These are phyloP conservation scores for Dasypus novemcinctus DNA, from an alignment of 2,113 vertebrate species.

Conservation along the genomic window DNA sequence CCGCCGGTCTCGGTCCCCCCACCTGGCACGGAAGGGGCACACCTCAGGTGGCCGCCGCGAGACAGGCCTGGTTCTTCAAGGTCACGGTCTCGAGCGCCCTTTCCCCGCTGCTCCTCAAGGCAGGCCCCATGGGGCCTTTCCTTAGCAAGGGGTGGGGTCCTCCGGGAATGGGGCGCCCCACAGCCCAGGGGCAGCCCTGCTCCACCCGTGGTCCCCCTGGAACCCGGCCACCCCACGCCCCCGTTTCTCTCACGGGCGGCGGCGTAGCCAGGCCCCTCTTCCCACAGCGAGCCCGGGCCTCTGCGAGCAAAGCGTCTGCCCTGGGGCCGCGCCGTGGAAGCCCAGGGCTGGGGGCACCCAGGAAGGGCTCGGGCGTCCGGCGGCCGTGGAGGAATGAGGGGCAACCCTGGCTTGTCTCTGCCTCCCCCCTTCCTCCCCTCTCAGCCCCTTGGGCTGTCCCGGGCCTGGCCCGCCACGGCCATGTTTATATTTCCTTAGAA, in stretches of 20 bases:
- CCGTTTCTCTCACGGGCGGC: accelerated
- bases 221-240: not conserved
- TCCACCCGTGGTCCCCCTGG: not conserved
- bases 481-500: slow-evolving; percentile 63
- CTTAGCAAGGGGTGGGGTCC: not conserved
- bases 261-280: not conserved
- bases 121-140: not conserved
- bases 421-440: not conserved
- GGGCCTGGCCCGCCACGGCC: not conserved
- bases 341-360: not conserved
- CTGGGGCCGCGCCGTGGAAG: not conserved
- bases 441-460: not conserved
- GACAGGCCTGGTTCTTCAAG: no score
- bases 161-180: not conserved
- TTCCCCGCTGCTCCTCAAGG: not conserved
- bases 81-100: no score
- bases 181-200: no score
- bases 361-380: accelerated
- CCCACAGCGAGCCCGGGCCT: not conserved
- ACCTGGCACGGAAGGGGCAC: not conserved
- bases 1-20: not conserved
- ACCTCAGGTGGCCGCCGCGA: no score
- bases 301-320: not conserved
- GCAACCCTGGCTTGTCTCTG: not conserved
- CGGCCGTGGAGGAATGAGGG: accelerated